These are phyloP conservation scores for Numida meleagris DNA, from an alignment of 2,113 vertebrate species.

Conservation along the genomic window DNA sequence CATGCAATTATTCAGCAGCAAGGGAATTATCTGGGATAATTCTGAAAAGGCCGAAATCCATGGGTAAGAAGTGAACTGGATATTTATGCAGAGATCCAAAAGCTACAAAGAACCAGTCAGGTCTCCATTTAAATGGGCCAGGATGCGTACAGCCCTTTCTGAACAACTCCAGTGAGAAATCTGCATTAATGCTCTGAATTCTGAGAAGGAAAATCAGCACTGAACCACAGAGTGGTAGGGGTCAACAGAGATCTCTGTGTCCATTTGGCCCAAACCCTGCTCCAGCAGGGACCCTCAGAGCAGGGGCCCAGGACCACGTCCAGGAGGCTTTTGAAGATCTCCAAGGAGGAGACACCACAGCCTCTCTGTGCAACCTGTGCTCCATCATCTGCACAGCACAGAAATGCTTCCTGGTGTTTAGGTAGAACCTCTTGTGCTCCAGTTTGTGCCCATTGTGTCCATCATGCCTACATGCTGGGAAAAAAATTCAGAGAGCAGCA, in stretches of 20 bases:
- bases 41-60: neutral
- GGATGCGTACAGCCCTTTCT: neutral
- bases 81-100: neutral
- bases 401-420: neutral
- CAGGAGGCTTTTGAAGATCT: neutral
- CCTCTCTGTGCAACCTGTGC: neutral
- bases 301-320: neutral
- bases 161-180: neutral
- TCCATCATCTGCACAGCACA: neutral
- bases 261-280: neutral
- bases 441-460: neutral
- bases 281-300: neutral
- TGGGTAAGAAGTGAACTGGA: neutral
- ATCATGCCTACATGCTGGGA: neutral
- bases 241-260: neutral
- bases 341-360: neutral
- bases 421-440: neutral
- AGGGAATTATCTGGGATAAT: neutral
- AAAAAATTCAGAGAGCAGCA: neutral
- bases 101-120: neutral
- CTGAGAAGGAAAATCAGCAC: neutral
- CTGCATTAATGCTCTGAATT: neutral
- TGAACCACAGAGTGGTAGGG: neutral
- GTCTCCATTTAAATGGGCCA: neutral
- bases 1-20: neutral